Base-by-base conservation (phyloP, 1,140 invertebrate species). In the Magallana angulata region DNA sequence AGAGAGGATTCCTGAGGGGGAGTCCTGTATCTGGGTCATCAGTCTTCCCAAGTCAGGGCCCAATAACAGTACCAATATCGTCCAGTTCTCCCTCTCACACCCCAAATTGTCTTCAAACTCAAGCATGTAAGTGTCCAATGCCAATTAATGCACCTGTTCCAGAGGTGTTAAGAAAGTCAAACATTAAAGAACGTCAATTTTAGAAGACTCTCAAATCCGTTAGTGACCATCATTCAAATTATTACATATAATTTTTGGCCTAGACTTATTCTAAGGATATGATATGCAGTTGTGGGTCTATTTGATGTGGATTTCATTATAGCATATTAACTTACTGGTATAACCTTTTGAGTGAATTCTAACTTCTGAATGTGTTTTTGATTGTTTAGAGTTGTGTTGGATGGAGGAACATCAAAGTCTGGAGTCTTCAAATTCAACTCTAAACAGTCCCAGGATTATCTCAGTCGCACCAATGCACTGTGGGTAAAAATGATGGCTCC, bases 1-100 rank as follows among this genome's bases (percentile, higher is more conserved):
- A 24, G 24, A 71, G 56, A 56, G n/a, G n/a, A 86, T 48, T 5
- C 64, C 56, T 8, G 57, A 76, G 30, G 57, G 56, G 30, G 68
- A 76, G 14, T 80, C 76, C 48, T 86, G 85, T 86, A 30, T 86
- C 5, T 86, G 85, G 85, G 18, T 36, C 56, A 81, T 86, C 56
- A 48, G 71, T 59, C 24, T 76, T 24, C 85, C 57, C 7, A 81
- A 18, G 7, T 56, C 14, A 0, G 84, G 57, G 48, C 30, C 56
- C 12, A 30, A 57, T 7, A 86, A 86, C 68, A 80, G 58, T 30
- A 59, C 71, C 8, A 80, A 86, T 76, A 86, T 86, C 36, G 6
- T 86, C 6, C 30, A 71, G 48, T 76, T 86, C 48, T 80, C 48
- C 3, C 16, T 86, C n/a, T 80, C 85, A 80, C 36, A 12, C 24